These are phyloP conservation scores for Uloborus plumipes DNA, from an alignment of 2,888 invertebrate genomes.

Conservation along the genomic window DNA sequence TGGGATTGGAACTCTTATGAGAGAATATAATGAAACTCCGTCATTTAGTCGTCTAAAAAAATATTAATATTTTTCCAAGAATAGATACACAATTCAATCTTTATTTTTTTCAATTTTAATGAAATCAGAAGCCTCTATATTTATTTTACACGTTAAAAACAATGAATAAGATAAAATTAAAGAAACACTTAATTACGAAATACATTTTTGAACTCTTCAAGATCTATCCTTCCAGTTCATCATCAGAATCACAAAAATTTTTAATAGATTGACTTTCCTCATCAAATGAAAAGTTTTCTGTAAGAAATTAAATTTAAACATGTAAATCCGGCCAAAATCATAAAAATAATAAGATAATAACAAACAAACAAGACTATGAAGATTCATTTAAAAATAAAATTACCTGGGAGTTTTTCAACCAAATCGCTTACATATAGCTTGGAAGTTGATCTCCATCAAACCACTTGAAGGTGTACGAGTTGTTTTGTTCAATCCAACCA, in stretches of 20 bases:
- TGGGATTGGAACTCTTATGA: neutral
- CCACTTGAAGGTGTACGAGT: neutral
- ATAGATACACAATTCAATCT: too few species aligned
- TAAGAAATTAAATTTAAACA: too few species aligned
- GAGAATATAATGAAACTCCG: neutral
- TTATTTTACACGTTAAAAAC: neutral
- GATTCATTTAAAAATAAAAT: neutral
- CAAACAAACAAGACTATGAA: neutral
- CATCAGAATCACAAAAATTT: neutral
- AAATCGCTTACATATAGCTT: neutral
- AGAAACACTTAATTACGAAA: neutral
- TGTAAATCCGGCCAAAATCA: too few species aligned
- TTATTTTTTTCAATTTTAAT: too few species aligned
- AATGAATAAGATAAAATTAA: neutral
- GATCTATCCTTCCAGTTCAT: neutral
- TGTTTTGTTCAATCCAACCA: slow-evolving; percentile 4
- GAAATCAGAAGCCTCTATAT: too few species aligned
- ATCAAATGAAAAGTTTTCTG: neutral
- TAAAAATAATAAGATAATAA: neutral
- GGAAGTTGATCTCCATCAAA: neutral
- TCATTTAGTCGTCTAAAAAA: neutral
- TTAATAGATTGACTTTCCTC: neutral
- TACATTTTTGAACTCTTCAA: neutral
- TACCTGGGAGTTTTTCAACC: neutral
- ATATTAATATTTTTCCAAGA: too few species aligned